Base-by-base conservation (phyloP, 1,140 invertebrate species). In the Thaumetopoea pityocampa region DNA sequence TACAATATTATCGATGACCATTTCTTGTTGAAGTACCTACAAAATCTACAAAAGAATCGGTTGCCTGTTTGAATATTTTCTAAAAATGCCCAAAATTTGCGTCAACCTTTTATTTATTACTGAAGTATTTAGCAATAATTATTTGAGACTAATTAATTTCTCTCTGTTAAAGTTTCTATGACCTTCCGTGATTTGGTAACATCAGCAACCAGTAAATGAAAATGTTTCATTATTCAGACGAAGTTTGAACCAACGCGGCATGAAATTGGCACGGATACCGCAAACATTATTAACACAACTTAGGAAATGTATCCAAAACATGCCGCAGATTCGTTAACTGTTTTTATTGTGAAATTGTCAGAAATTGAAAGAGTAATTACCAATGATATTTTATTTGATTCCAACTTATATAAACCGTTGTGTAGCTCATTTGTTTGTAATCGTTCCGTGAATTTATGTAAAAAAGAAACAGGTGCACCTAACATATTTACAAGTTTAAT, bases 231-330 rank as follows among this genome's bases (percentile, higher is more conserved):
- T 44, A 23, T 23, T 34, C 20, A n/a, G 2, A 27, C 18, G 24
- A 18, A 27, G 15, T 33, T 24, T 18, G 23, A 33, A 10, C 9
- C 52, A 47, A 45, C 28, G 23, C 24, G 32, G 42, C 52, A 56
- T 47, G 47, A 47, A 51, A 56, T 50, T 48, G 35, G 15, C n/a
- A 19, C 8, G 16, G 32, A 41, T 32, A 41, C 37, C 28, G 28
- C 36, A 40, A 26, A 27, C 24, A 3, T 12, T 14, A 11, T 4
- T 17, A 16, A 40, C 36, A 6, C 6, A 34, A 35, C 26, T 32
- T 29, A 17, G 9, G 20, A 33, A 43, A 44, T 5, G 11, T 18
- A 27, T 18, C n/a, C 33, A 14, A 10, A n/a, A 44, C 23, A 51
- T 29, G 23, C 16, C 15, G n/a, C 27, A 1, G 34, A 15, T 22